Evolutionary conservation across 2,888 invertebrate genomes (phyloP).

Genomic region (Trachelus iudaicus): DNA sequence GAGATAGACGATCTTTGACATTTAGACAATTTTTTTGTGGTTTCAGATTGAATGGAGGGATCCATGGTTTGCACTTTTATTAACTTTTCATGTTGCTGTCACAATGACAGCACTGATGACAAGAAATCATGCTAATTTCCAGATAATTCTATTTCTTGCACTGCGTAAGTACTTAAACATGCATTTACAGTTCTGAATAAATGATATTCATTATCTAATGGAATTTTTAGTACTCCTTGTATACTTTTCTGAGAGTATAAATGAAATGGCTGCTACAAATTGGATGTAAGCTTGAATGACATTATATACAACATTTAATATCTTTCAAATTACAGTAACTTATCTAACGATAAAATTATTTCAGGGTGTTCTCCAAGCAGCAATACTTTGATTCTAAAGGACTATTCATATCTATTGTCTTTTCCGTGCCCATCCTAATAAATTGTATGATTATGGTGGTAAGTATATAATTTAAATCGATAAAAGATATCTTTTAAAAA

Average conservation of each 20-base stretch:
- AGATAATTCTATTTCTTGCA: constrained; percentile 83
- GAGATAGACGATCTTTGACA: background rate
- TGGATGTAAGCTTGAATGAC: constrained; percentile 72
- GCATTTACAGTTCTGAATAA: constrained; percentile 2
- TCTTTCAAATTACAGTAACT: background rate
- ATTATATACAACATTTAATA: background rate
- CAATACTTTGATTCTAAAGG: constrained; percentile 96
- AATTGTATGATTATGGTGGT: constrained; percentile 96
- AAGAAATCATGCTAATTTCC: constrained; percentile 87
- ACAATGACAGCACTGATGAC: constrained; percentile 84
- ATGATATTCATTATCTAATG: background rate
- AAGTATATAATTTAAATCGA: constrained; percentile 66
- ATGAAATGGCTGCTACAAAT: constrained; percentile 87
- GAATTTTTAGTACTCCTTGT: constrained; percentile 78
- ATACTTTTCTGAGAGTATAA: constrained; percentile 91
- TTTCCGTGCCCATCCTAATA: constrained; percentile 91
- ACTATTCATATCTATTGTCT: constrained; percentile 91
- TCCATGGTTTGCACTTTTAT: constrained; percentile 84
- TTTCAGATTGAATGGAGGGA: constrained; percentile 90
- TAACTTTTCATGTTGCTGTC: constrained; percentile 80
- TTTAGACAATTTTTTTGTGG: constrained; percentile 5
- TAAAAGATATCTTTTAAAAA: background rate
- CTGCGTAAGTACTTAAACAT: constrained; percentile 74
- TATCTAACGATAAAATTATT: constrained; percentile 11
- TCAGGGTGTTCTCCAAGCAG: constrained; percentile 84